Evolutionary conservation across 2,113 vertebrate species (phyloP).

Genomic region (Baryphthengus martii): DNA sequence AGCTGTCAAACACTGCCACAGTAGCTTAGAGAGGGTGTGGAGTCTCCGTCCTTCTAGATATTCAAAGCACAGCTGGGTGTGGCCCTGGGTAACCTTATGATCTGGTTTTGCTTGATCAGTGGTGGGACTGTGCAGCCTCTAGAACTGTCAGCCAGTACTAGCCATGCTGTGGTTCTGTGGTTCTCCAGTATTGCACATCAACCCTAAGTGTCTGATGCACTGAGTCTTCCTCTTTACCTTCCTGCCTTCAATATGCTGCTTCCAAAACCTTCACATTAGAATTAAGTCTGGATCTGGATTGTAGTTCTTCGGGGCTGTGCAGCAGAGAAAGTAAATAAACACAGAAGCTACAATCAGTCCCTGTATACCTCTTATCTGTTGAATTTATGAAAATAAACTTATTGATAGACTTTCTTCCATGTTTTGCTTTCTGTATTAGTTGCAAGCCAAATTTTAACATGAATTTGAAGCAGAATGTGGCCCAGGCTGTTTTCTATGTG

Average conservation of each 20-base stretch:
- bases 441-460: background rate
- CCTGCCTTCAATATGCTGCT: background rate
- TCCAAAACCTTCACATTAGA: fast-evolving
- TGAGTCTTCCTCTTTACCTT: fast-evolving
- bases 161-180: fast-evolving
- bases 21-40: background rate
- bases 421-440: background rate
- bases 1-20: background rate
- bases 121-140: background rate
- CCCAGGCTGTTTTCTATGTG: background rate
- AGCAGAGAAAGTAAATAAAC: background rate
- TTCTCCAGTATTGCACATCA: too few relatives aligned
- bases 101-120: background rate
- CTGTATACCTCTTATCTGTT: background rate
- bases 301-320: background rate
- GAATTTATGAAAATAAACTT: background rate
- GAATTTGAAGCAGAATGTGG: background rate
- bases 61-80: background rate
- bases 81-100: background rate
- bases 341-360: background rate
- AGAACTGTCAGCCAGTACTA: background rate
- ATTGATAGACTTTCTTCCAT: background rate
- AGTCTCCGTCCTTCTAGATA: background rate
- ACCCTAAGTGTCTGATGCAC: background rate
- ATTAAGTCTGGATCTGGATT: background rate